Percentiles rank a stretch among this genome's conserved stretches.
Evolutionary conservation across 2,113 vertebrate species (phyloP).

Genomic region (Stomatorhinus ivindoensis): DNA sequence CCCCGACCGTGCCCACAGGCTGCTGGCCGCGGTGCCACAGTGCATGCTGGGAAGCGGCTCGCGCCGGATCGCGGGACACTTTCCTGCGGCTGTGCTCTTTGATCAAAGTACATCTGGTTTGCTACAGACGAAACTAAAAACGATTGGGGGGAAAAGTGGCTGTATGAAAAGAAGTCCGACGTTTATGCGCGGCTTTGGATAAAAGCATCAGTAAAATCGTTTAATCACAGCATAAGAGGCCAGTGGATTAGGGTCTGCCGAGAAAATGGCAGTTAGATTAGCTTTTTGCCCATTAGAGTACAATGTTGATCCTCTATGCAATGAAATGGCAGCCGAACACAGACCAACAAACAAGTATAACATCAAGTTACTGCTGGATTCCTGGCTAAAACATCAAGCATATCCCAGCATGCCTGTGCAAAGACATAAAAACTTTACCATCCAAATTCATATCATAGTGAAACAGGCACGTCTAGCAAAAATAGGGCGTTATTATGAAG

Average conservation of each 20-base stretch:
- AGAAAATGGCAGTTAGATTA: slow-evolving; percentile 32
- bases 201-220: slow-evolving; percentile 55
- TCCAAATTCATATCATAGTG: slow-evolving; percentile 25
- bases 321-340: slow-evolving; percentile 28
- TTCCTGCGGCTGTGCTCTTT: slow-evolving; percentile 46
- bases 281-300: slow-evolving; percentile 35
- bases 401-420: slow-evolving; percentile 18
- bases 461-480: slow-evolving; percentile 27
- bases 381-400: slow-evolving; percentile 21
- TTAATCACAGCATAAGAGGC: slow-evolving; percentile 40
- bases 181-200: slow-evolving; percentile 49
- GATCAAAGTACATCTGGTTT: slow-evolving; percentile 58
- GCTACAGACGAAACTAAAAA: slow-evolving; percentile 39
- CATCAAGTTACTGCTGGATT: slow-evolving; percentile 15
- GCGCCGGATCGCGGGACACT: slow-evolving; percentile 19
- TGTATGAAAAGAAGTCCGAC: slow-evolving; percentile 47
- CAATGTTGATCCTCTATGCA: slow-evolving; percentile 24
- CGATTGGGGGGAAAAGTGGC: slow-evolving; percentile 22
- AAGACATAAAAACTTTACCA: neutral
- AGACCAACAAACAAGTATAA: slow-evolving; percentile 33
- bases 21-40: neutral
- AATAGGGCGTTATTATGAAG: slow-evolving; percentile 25
- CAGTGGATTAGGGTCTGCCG: slow-evolving; percentile 35
- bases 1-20: no score
- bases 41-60: neutral